Evolutionary conservation across 2,888 invertebrate species (phyloP), one percentile per base, ranked within the genome.

Genomic region (Amiota minor): DNA sequence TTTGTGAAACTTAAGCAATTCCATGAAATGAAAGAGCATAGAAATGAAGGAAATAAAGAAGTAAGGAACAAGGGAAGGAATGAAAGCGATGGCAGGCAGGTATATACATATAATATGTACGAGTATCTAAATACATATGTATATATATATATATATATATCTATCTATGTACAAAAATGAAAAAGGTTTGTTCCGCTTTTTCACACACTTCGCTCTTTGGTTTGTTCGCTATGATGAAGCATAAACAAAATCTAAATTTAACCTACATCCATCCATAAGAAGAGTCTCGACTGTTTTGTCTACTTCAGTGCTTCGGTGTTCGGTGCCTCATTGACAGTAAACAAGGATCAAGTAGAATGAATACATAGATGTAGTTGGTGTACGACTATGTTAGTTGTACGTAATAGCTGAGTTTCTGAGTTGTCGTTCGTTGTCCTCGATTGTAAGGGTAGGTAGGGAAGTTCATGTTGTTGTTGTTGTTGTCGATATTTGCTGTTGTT

Each of bases 211-310:
- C 35, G 35, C 35, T 35, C 23, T 23, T 23, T 23, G 23, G 23
- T 23, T 23, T 23, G 23, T 23, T 23, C 35, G 35, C 6, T 35
- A 35, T 35, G 35, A 35, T 35, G 35, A 20, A 46, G 53, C 67
- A 68, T 68, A 68, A 45, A 23, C 67, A 49, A 53, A 53, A 53
- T 50, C 67, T 68, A 68, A 68, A 68, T 68, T 53, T 68, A 68
- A 68, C 67, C 67, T 35, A 65, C 65, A 65, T 65, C 65, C 65
- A n/a, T 35, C 35, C 14, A 47, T 62, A 35, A 62, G 8, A n/a
- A 47, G 65, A 65, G 16, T 62, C 23, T 35, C 35, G 35, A 35
- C 35, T 35, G 35, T 35, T 35, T 35, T 35, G 35, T 35, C 35
- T 35, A 35, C 6, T 35, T 35, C 35, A 35, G 35, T 62, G 64